phyloP scores from a whole-genome alignment of 1,140 invertebrate species.

The Scaptomyza graminum region DNA sequence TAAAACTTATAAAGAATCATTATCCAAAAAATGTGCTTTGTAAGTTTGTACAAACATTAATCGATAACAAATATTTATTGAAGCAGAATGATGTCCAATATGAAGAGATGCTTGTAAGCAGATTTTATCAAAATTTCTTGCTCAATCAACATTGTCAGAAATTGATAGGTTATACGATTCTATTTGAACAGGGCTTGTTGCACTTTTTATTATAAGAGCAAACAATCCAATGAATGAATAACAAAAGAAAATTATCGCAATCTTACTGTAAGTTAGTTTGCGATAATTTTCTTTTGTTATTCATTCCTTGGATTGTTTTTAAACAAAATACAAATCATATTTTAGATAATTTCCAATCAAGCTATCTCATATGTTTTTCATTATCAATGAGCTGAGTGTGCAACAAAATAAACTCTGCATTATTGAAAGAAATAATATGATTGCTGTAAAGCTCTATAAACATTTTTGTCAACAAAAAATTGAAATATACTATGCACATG shows the following conservation, averaged over 20 bases:
- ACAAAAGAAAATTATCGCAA: constrained; percentile 5
- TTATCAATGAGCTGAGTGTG: constrained; percentile 19
- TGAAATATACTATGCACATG: constrained; percentile 17
- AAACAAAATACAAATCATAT: constrained; percentile 5
- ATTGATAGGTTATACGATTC: no score
- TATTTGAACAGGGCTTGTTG: no score
- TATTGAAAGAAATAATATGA: constrained; percentile 29
- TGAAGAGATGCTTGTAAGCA: no score
- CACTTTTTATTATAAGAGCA: no score
- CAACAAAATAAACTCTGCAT: constrained; percentile 15
- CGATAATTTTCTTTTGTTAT: constrained; percentile 6
- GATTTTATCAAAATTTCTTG: no score
- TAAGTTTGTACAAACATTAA: no score
- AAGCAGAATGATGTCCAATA: no score
- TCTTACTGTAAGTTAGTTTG: not conserved
- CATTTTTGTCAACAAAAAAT: constrained; percentile 32
- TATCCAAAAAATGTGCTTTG: no score
- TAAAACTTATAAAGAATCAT: no score
- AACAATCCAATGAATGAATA: constrained; percentile 1
- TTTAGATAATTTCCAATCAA: constrained; percentile 39
- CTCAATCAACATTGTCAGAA: no score
- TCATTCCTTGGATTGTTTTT: not conserved
- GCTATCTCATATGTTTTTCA: constrained; percentile 16
- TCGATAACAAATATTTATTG: no score
- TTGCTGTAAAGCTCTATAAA: constrained; percentile 53